These are phyloP conservation scores for Pristionchus maxplancki DNA, from an alignment of 2,888 invertebrate genomes.

Conservation along the genomic window DNA sequence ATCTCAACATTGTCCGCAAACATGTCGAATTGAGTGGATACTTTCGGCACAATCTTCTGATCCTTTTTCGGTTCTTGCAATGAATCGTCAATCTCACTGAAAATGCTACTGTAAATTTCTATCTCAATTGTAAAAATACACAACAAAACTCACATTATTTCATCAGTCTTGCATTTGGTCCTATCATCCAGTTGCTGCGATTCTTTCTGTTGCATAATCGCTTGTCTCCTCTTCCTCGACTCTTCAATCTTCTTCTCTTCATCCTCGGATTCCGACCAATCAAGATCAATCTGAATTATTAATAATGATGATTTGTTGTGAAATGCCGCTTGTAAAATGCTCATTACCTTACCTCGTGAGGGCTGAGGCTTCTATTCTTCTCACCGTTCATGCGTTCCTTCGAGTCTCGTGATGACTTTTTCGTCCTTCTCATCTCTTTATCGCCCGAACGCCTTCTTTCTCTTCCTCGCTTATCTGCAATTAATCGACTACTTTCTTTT, in stretches of 20 bases:
- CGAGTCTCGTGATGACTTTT: background rate
- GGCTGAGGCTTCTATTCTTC: slow-evolving; percentile 52
- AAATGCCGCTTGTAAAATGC: too few relatives aligned
- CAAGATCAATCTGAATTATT: background rate
- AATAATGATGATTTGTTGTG: too few relatives aligned
- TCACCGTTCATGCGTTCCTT: background rate
- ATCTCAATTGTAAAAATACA: too few relatives aligned
- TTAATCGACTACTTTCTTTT: too few relatives aligned
- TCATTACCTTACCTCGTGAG: slow-evolving; percentile 46
- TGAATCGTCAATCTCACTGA: slow-evolving; percentile 11
- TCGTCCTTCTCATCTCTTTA: background rate
- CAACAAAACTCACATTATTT: slow-evolving; percentile 52
- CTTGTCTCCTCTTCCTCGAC: slow-evolving; percentile 61
- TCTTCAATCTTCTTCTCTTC: slow-evolving; percentile 71
- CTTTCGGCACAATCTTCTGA: slow-evolving; percentile 46
- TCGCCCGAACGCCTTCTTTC: too few relatives aligned
- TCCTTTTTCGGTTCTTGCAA: slow-evolving; percentile 48
- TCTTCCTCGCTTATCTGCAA: background rate
- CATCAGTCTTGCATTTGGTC: slow-evolving; percentile 47
- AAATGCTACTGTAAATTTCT: background rate
- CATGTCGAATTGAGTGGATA: slow-evolving; percentile 72
- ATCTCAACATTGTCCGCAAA: slow-evolving; percentile 76
- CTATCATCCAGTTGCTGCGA: too few relatives aligned
- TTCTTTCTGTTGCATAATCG: slow-evolving; percentile 55
- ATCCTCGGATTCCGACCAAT: slow-evolving; percentile 66